Evolutionary conservation across 2,888 invertebrate genomes (phyloP).

Genomic region (Cephus pygmeus): DNA sequence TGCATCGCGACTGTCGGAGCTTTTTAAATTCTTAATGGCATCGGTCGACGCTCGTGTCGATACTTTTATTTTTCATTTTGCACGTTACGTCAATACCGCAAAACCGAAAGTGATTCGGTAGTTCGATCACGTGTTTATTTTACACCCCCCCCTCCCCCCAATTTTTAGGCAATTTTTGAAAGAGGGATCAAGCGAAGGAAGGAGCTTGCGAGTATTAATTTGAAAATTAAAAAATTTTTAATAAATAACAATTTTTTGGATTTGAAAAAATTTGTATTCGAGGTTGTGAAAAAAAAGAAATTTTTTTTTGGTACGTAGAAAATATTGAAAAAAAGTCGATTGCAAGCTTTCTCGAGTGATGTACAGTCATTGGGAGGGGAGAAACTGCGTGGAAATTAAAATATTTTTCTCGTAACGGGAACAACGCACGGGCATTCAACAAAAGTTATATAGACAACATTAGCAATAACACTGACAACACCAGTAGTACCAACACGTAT

Average conservation of each 20-base stretch:
- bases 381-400: neutral
- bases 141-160: neutral
- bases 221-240: neutral
- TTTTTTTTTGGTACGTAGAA: neutral
- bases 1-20: slow-evolving; percentile 33
- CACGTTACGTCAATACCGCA: neutral
- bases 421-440: neutral
- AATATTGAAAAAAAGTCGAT: neutral
- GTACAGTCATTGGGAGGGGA: neutral
- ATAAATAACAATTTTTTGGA: neutral
- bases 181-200: neutral
- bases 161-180: neutral
- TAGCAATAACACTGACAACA: neutral
- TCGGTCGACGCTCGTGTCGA: neutral
- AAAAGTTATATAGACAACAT: neutral
- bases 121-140: neutral
- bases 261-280: neutral
- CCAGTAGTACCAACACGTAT: neutral
- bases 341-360: neutral
- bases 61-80: neutral
- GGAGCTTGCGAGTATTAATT: neutral
- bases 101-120: neutral
- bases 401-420: neutral
- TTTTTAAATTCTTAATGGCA: slow-evolving; percentile 31
- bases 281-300: neutral